Evolutionary conservation across 2,113 vertebrate species (phyloP).

Genomic region (Xyrauchen texanus): DNA sequence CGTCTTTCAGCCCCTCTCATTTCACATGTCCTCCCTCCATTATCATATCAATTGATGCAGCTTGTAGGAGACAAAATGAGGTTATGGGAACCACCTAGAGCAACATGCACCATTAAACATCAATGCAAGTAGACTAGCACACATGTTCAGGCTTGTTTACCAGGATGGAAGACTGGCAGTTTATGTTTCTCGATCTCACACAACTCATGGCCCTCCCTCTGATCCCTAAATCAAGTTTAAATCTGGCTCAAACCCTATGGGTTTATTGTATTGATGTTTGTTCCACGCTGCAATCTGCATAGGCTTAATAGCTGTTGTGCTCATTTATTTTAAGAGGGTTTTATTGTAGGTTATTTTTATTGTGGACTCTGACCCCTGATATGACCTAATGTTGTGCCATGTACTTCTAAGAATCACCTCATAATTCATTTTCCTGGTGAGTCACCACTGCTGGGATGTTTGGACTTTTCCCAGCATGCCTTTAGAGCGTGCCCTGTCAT

Average conservation of each 20-base stretch:
- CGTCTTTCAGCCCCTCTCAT: slow-evolving; percentile 55
- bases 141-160: slow-evolving; percentile 69
- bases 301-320: slow-evolving; percentile 24
- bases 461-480: slow-evolving; percentile 46
- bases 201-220: slow-evolving; percentile 37
- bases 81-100: slow-evolving; percentile 90
- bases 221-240: slow-evolving; percentile 51
- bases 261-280: slow-evolving; percentile 35
- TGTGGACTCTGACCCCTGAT: slow-evolving; percentile 34
- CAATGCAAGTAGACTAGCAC: slow-evolving; percentile 79
- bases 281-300: slow-evolving; percentile 18
- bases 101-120: slow-evolving; percentile 86
- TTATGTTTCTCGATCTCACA: slow-evolving; percentile 41
- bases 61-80: slow-evolving; percentile 85
- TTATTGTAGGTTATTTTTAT: slow-evolving; percentile 16
- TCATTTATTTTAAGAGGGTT: neutral
- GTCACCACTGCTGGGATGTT: slow-evolving; percentile 26
- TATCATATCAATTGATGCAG: slow-evolving; percentile 89
- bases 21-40: slow-evolving; percentile 71
- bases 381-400: slow-evolving; percentile 48
- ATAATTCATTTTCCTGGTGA: slow-evolving; percentile 44
- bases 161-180: slow-evolving; percentile 46
- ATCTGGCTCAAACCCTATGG: slow-evolving; percentile 25
- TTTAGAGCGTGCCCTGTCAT: slow-evolving; percentile 27
- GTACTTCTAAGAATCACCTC: slow-evolving; percentile 43